Evolutionary conservation across 2,113 vertebrate genomes (phyloP), one percentile per base, ranked within the genome.

Genomic region (Mixornis gularis): DNA sequence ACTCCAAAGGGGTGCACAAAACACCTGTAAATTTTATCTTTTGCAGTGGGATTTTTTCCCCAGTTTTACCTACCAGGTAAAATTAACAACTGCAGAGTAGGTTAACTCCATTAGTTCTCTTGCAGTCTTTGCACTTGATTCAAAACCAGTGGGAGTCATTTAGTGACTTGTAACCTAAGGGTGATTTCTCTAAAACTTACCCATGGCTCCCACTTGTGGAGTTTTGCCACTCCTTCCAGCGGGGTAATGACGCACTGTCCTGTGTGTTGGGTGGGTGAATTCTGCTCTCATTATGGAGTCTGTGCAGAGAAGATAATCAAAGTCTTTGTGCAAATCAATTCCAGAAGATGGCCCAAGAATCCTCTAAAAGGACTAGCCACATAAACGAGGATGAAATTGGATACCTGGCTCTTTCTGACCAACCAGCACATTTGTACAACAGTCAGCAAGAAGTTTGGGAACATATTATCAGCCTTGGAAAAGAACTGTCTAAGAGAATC

Each of bases 131-230:
- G 25, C 16, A 1, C 19, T 56, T 80, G 79, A 60, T 81, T 71
- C 62, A 89, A 92, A 93, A 72, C 68, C 73, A 62, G 29, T 76
- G 88, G 85, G 85, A 92, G 53, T 51, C n/a, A 56, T 90, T 92
- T 34, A 81, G 65, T 64, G n/a, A 52, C 65, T 90, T 92, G 26
- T 76, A 94, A 89, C 38, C 49, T 68, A 80, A 48, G 22, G 74
- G 38, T 56, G 64, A 52, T 81, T 92, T 93, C 36, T 86, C 77
- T 81, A 38, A 88, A 90, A 64, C 20, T 63, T 63, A 78, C 32
- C 56, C 78, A 21, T 22, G 40, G 43, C 36, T 93, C 72, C 83
- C 85, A 73, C 43, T 26, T 55, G 80, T 48, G 18, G 73, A 76
- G 52, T 86, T 95, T 64, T 86, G 36, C 32, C 62, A 69, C 38